Percentiles rank a stretch among this genome's conserved stretches.
These are phyloP conservation scores for Rhinichthys klamathensis DNA, from an alignment of 2,113 vertebrate genomes.

Conservation along the genomic window DNA sequence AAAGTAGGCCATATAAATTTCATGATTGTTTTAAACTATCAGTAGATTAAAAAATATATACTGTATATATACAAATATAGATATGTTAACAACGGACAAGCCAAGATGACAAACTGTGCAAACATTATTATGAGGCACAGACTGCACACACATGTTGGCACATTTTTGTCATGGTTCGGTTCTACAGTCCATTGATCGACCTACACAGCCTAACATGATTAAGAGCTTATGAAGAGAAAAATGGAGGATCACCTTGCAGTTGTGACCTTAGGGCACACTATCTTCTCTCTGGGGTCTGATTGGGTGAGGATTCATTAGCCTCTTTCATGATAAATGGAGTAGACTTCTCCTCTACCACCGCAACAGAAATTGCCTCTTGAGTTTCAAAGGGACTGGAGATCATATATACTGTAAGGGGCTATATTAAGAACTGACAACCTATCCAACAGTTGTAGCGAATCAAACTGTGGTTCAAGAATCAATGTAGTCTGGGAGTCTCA, in stretches of 20 bases:
- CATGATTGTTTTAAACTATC: background rate
- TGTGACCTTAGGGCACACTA: constrained; percentile 28
- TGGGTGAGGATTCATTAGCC: constrained; percentile 30
- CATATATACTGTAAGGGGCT: constrained; percentile 14
- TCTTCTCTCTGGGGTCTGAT: constrained; percentile 5
- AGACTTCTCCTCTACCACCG: background rate
- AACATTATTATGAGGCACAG: background rate
- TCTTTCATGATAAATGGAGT: constrained; percentile 16
- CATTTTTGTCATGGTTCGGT: constrained; percentile 2
- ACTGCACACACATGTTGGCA: background rate
- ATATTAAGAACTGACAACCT: constrained; percentile 19
- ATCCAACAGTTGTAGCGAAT: background rate
- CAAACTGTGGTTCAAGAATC: background rate
- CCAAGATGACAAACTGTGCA: background rate
- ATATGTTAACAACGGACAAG: too few species aligned
- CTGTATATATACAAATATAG: too few species aligned
- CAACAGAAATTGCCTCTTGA: background rate
- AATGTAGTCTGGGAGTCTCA: background rate
- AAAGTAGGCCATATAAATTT: background rate
- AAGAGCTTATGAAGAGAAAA: constrained; percentile 10
- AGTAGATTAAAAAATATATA: too few species aligned
- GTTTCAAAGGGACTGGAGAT: background rate
- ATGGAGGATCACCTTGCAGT: constrained; percentile 28
- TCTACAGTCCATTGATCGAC: background rate
- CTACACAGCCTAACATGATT: background rate